A percentile compares a stretch with the other conserved stretches of the same genome.
These are phyloP conservation scores for Thysanoteuthis rhombus DNA, from an alignment of 2,888 invertebrate genomes.

Conservation along the genomic window DNA sequence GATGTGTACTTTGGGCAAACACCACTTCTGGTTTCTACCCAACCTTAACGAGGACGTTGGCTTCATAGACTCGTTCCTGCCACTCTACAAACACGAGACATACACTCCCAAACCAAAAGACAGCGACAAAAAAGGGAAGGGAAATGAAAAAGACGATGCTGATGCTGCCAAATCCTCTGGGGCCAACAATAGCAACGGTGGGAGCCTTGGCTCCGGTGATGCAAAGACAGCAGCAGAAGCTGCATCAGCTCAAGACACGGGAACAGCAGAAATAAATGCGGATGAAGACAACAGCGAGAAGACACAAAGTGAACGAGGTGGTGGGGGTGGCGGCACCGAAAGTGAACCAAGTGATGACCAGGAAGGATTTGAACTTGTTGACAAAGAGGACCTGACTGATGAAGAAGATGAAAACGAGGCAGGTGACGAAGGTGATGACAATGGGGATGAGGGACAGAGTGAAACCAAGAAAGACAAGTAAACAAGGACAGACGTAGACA, in stretches of 20 bases:
- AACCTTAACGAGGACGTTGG: conserved; percentile 99
- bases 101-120: conserved; percentile 36
- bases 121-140: conserved; percentile 36
- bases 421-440: conserved; percentile 32
- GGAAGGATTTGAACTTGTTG: conserved; percentile 37
- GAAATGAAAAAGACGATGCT: conserved; percentile 44
- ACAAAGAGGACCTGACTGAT: conserved; percentile 36
- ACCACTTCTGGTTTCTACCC: conserved; percentile 98
- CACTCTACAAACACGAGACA: conserved; percentile 77
- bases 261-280: conserved; percentile 38
- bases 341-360: conserved; percentile 31
- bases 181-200: not conserved
- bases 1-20: conserved; percentile 85
- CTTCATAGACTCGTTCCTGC: conserved; percentile 98
- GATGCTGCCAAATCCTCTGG: conserved; percentile 36
- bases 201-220: conserved; percentile 31
- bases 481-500: not conserved
- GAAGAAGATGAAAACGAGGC: conserved; percentile 36
- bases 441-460: conserved; percentile 32
- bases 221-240: conserved; percentile 39
- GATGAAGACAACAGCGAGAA: conserved; percentile 42
- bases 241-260: conserved; percentile 39
- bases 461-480: conserved; percentile 26
- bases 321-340: conserved; percentile 34
- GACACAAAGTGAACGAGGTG: conserved; percentile 34